Percentiles rank a stretch among this genome's conserved stretches.
These are phyloP conservation scores for Melanotus villosus DNA, from an alignment of 2,888 invertebrate species.

Conservation along the genomic window DNA sequence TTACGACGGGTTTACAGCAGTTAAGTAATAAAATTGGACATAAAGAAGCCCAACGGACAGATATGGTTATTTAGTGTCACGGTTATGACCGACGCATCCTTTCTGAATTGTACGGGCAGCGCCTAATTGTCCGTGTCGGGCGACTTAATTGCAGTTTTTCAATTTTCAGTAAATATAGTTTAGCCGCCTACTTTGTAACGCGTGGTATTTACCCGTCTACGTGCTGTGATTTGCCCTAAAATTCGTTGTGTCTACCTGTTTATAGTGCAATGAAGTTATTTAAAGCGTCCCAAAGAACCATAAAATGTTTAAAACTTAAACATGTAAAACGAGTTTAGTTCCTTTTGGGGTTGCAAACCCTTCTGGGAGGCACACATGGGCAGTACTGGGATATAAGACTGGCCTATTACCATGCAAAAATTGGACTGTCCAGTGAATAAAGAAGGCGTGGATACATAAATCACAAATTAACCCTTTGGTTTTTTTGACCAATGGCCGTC, in stretches of 20 bases:
- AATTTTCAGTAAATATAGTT: conserved; percentile 48
- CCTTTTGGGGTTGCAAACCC: conserved; percentile 11
- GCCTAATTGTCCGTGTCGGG: conserved; percentile 33
- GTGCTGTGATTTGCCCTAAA: conserved; percentile 42
- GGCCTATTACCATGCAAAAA: conserved; percentile 45
- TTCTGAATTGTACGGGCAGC: conserved; percentile 32
- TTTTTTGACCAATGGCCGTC: conserved; percentile 47
- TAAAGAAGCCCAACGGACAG: conserved; percentile 50
- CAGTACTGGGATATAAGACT: conserved; percentile 25
- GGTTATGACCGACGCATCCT: conserved; percentile 53
- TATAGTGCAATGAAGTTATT: not conserved
- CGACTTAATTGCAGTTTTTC: conserved; percentile 51
- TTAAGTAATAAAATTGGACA: conserved; percentile 49
- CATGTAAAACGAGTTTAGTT: too few species aligned
- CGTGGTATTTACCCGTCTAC: conserved; percentile 25
- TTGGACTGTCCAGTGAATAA: conserved; percentile 40
- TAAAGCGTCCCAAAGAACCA: not conserved
- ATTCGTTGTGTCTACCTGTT: not conserved
- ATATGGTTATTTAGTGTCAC: conserved; percentile 56
- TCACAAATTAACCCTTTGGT: conserved; percentile 37
- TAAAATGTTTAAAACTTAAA: not conserved
- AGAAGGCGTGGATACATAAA: conserved; percentile 46
- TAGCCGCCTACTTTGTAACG: conserved; percentile 38
- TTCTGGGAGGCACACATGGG: conserved; percentile 21
- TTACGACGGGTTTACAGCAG: conserved; percentile 48